phyloP scores from a whole-genome alignment of 37 sponge, comb jelly and placozoan genomes.

The Chondrosia reniformis region DNA sequence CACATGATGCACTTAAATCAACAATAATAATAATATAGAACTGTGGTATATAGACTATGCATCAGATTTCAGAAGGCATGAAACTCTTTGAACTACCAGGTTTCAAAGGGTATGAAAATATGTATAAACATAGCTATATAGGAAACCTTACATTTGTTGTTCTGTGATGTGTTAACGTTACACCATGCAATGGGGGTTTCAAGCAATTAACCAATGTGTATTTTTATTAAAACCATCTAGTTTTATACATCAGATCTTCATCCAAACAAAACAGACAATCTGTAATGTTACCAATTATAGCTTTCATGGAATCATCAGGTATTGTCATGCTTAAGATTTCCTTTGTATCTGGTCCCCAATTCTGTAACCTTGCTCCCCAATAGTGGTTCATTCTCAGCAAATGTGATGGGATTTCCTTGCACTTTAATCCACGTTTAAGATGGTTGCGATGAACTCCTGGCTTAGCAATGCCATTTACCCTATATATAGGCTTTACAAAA shows the following conservation, averaged over 20 bases:
- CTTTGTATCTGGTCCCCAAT: constrained; percentile 75
- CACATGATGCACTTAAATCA: too few species aligned
- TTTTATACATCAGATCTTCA: neutral
- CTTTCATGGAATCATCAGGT: constrained; percentile 39
- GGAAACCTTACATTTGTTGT: too few species aligned
- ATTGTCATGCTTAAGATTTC: constrained; percentile 42
- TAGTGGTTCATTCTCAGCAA: constrained; percentile 75
- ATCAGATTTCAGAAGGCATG: too few species aligned
- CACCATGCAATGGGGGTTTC: too few species aligned
- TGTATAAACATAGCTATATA: too few species aligned
- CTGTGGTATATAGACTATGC: too few species aligned
- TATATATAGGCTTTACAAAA: constrained; percentile 75
- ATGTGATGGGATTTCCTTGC: constrained; percentile 21
- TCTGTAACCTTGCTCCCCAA: constrained; percentile 78
- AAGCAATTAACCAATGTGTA: too few species aligned
- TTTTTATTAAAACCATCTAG: neutral
- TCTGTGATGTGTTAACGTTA: too few species aligned
- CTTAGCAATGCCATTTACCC: constrained; percentile 14
- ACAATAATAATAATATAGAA: too few species aligned
- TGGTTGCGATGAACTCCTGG: constrained; percentile 62
- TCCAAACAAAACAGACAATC: neutral
- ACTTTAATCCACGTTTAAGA: neutral
- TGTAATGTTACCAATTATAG: constrained; percentile 20
- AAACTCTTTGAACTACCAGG: too few species aligned
- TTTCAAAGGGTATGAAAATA: too few species aligned